Conservation (phyloP, 2,888 invertebrate species). For the Ophion obscuratus region DNA sequence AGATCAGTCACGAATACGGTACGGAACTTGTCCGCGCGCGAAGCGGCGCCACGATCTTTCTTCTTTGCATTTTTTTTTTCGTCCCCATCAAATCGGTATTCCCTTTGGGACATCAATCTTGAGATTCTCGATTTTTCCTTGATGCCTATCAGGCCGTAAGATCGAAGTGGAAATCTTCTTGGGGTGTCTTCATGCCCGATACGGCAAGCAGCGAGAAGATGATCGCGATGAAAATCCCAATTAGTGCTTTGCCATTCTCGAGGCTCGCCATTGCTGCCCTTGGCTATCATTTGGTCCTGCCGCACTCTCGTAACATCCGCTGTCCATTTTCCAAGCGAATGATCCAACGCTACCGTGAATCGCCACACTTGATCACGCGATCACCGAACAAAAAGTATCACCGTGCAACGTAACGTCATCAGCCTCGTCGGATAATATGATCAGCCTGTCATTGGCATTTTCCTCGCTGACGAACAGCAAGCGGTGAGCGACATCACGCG, state of each 20-base stretch:
- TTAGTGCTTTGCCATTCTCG: background rate
- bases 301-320: no score
- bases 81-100: background rate
- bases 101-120: slow-evolving; percentile 14
- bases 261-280: background rate
- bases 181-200: background rate
- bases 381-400: background rate
- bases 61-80: slow-evolving; percentile 21
- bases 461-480: background rate
- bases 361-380: slow-evolving; percentile 2
- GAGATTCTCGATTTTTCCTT: background rate
- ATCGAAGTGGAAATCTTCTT: background rate
- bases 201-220: background rate
- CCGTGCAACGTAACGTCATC: slow-evolving; percentile 28
- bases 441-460: slow-evolving; percentile 19
- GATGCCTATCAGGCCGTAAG: background rate
- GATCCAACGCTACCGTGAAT: background rate
- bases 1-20: slow-evolving; percentile 66
- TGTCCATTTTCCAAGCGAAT: no score
- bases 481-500: slow-evolving; percentile 12
- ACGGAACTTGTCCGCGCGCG: slow-evolving; percentile 58
- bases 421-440: slow-evolving; percentile 14
- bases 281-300: background rate
- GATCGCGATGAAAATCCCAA: background rate
- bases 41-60: slow-evolving; percentile 58